Evolutionary conservation across 2,888 invertebrate genomes (phyloP).

Genomic region (Andrena minutula): DNA sequence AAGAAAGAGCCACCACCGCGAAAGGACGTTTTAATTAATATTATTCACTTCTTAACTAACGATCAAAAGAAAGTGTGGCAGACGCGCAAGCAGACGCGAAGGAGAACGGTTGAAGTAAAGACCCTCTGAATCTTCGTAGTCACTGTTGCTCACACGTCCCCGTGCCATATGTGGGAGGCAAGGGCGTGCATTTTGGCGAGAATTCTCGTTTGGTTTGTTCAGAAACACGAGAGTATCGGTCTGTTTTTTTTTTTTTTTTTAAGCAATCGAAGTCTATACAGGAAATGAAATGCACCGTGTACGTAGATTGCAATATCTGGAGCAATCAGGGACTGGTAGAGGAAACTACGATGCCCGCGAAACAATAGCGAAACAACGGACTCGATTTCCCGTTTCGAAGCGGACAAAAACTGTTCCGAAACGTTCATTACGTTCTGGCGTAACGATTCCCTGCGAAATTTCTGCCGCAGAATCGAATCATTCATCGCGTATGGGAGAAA

Average conservation of each 20-base stretch:
- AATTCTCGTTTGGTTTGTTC: not conserved
- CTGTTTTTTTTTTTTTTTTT: not conserved
- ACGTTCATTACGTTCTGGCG: constrained; percentile 26
- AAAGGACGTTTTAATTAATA: constrained; percentile 85
- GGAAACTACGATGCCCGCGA: not conserved
- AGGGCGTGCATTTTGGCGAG: constrained; percentile 2
- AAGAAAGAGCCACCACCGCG: constrained; percentile 71
- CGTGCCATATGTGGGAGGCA: not conserved
- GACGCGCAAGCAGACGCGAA: constrained; percentile 43
- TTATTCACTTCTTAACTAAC: constrained; percentile 83
- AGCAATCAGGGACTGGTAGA: not conserved
- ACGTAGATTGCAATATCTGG: not conserved
- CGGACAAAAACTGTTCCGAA: constrained; percentile 1
- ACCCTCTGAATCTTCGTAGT: constrained; percentile 41
- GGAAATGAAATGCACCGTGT: too few species aligned
- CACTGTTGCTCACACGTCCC: constrained; percentile 5
- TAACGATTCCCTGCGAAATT: constrained; percentile 31
- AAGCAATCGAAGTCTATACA: not conserved
- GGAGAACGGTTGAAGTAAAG: constrained; percentile 41
- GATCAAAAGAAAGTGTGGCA: constrained; percentile 79
- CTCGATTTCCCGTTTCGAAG: constrained; percentile 1
- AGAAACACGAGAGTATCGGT: not conserved
- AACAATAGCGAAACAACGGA: not conserved
- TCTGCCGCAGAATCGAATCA: constrained; percentile 39
- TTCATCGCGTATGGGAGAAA: constrained; percentile 32